A percentile compares a stretch with the other conserved stretches of the same genome.
These are phyloP conservation scores for Pseudomyrmex pallidus DNA, from an alignment of 1,140 invertebrate genomes.

Conservation along the genomic window DNA sequence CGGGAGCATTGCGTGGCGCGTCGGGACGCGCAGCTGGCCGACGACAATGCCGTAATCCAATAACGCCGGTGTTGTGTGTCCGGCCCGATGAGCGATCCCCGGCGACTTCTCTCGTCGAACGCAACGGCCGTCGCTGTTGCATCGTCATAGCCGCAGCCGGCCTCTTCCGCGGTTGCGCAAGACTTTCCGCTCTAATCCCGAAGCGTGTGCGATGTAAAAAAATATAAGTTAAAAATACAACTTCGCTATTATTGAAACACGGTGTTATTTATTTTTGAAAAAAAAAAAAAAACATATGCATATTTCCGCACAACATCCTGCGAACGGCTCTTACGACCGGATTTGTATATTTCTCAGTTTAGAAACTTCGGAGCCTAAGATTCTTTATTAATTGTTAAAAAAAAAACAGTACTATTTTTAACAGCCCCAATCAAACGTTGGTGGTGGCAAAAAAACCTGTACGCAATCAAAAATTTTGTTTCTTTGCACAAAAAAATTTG, in stretches of 20 bases:
- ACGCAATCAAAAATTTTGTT: too few species aligned
- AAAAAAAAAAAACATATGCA: too few species aligned
- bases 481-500: too few species aligned
- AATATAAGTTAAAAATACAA: slow-evolving; percentile 4
- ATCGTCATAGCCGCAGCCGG: slow-evolving; percentile 41
- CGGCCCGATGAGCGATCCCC: slow-evolving; percentile 51
- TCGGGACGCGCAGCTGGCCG: slow-evolving; percentile 67
- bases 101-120: slow-evolving; percentile 29
- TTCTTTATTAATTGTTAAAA: too few species aligned
- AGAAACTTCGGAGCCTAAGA: too few species aligned
- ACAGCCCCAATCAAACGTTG: too few species aligned
- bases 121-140: slow-evolving; percentile 41
- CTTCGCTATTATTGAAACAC: not conserved
- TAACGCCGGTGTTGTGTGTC: slow-evolving; percentile 70
- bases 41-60: slow-evolving; percentile 79
- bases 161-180: slow-evolving; percentile 33
- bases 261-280: not conserved
- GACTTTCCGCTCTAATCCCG: not conserved
- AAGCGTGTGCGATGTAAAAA: slow-evolving; percentile 1
- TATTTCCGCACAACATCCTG: too few species aligned
- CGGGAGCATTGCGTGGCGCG: slow-evolving; percentile 54
- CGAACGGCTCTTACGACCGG: too few species aligned
- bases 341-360: too few species aligned
- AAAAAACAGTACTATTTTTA: too few species aligned
- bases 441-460: too few species aligned